Conservation (phyloP, 2,888 invertebrate species). For the Norana najaformis region DNA sequence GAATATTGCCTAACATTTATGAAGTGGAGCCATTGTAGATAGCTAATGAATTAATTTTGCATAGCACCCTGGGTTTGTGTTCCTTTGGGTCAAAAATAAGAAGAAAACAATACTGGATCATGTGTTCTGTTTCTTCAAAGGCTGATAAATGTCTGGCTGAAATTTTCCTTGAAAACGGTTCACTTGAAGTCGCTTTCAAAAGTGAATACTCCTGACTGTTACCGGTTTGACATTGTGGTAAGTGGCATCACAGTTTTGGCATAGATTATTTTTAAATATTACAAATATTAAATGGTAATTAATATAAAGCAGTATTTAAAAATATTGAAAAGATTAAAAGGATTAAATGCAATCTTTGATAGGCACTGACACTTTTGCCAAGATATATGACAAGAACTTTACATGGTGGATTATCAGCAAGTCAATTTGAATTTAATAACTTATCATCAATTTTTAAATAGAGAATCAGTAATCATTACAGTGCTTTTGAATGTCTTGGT, state of each 20-base stretch:
- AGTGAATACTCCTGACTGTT: constrained; percentile 88
- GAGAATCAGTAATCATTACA: too few relatives aligned
- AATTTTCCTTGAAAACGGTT: constrained; percentile 83
- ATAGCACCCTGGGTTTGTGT: not conserved
- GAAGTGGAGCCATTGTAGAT: not conserved
- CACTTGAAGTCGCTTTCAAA: constrained; percentile 86
- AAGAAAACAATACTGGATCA: not conserved
- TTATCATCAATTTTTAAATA: not conserved
- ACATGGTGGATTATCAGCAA: not conserved
- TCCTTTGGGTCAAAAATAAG: not conserved
- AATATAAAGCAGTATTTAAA: too few relatives aligned
- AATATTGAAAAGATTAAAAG: not conserved
- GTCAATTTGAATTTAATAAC: not conserved
- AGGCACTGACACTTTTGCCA: not conserved
- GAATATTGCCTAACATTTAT: not conserved
- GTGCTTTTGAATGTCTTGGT: too few relatives aligned
- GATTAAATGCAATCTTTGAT: too few relatives aligned
- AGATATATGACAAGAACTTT: not conserved
- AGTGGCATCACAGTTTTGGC: constrained; percentile 35
- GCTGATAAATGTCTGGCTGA: constrained; percentile 64
- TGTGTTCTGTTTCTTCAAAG: constrained; percentile 43
- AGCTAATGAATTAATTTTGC: not conserved
- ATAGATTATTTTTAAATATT: not conserved
- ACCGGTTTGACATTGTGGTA: constrained; percentile 76
- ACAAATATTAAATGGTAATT: not conserved